Percentiles rank a stretch among this genome's conserved stretches.
phyloP scores from a whole-genome alignment of 2,113 vertebrate species.

The Scartelaos histophorus region DNA sequence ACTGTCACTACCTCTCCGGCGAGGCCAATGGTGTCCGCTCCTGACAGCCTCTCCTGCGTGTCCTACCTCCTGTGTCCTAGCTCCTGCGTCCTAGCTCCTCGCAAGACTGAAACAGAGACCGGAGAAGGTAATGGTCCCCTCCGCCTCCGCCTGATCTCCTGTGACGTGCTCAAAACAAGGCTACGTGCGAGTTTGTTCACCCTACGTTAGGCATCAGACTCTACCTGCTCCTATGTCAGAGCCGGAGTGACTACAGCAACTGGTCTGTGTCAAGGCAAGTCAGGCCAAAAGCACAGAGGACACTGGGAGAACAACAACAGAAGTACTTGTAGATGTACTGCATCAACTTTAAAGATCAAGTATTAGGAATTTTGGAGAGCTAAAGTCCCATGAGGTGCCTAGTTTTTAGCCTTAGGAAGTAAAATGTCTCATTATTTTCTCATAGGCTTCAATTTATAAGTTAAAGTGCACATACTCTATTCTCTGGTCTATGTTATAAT shows the following conservation, averaged over 20 bases:
- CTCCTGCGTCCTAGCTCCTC: neutral
- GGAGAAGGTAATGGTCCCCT: slow-evolving; percentile 21
- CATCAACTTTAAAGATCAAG: neutral
- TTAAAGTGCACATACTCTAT: no score
- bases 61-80: slow-evolving; percentile 34
- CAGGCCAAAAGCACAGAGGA: slow-evolving; percentile 46
- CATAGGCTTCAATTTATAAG: no score
- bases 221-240: slow-evolving; percentile 68
- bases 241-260: slow-evolving; percentile 71
- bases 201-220: slow-evolving; percentile 59
- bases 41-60: slow-evolving; percentile 60
- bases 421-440: no score
- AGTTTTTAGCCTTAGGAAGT: neutral
- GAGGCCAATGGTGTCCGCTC: slow-evolving; percentile 14
- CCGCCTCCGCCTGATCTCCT: slow-evolving; percentile 60
- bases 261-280: slow-evolving; percentile 74
- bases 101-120: slow-evolving; percentile 50
- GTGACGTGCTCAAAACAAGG: slow-evolving; percentile 72
- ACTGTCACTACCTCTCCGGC: slow-evolving; percentile 52
- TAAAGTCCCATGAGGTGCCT: neutral
- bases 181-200: slow-evolving; percentile 48
- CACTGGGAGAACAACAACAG: slow-evolving; percentile 10
- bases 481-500: no score
- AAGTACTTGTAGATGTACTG: no score
- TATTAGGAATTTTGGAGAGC: neutral